Evolutionary conservation across 2,888 invertebrate species (phyloP), one percentile per base, ranked within the genome.

Genomic region (Perdita meconis): DNA sequence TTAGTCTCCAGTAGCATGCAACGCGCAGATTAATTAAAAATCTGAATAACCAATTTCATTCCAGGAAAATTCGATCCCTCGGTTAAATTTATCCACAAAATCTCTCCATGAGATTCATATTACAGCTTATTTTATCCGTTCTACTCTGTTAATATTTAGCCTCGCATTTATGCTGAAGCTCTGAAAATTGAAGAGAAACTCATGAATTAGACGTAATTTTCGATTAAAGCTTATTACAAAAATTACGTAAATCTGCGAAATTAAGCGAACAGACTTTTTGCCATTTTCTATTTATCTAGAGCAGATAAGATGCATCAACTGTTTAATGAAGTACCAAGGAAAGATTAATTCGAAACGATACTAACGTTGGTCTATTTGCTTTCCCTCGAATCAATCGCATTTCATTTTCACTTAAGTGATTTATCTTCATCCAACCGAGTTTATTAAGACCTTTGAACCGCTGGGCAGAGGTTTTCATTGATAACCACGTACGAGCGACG

Each of bases 401-500:
- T 69, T 38, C 40, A 56, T 26, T 19, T 47, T 19, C 26, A 10
- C 10, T 26, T 30, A 16, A 38, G 16, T 13, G 34, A 6, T 22
- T 13, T 42, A 0, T 30, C 6, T 6, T 30, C 53, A 16, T 16
- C 30, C 10, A 19, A 30, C 36, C 1, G 5, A 10, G 10, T 42
- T 10, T 30, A 19, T 59, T 36, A 8, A 51, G 66, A 66, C 26
- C 12, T 65, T 34, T 65, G 16, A 19, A 26, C n/a, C 16, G 3
- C 3, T 1, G 24, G 26, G 47, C 19, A 19, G 42, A 16, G 12
- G 3, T 2, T 22, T 10, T 10, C 16, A 12, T 36, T 24, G 34
- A 44, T 24, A 19, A 64, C 57, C 1, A 10, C 56, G 0, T 51
- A 13, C 1, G 26, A 57, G 22, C 10, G 34, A 1, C 6, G 13